phyloP scores from a whole-genome alignment of 2,797 vertebrate species.

The Enteromius thamalakanensis region DNA sequence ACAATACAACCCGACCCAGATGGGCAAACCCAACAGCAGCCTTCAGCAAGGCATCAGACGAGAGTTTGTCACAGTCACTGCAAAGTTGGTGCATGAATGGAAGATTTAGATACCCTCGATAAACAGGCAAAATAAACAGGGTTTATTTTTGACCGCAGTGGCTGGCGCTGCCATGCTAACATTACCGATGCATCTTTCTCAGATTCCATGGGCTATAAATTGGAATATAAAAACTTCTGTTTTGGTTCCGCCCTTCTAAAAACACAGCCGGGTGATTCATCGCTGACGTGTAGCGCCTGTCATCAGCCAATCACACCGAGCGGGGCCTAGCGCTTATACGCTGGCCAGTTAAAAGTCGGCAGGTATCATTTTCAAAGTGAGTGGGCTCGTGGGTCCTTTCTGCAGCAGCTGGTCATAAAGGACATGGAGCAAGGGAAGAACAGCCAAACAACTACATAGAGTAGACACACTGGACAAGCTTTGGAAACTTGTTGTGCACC shows the following conservation, averaged over 20 bases:
- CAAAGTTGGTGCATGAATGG: slow-evolving; percentile 23
- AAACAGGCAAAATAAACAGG: slow-evolving; percentile 38
- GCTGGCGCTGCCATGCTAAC: slow-evolving; percentile 46
- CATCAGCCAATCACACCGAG: slow-evolving; percentile 40
- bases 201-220: slow-evolving; percentile 63
- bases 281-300: slow-evolving; percentile 47
- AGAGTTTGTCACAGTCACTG: slow-evolving; percentile 25
- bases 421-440: neutral
- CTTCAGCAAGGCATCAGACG: slow-evolving; percentile 29
- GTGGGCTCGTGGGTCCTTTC: neutral
- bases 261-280: slow-evolving; percentile 58
- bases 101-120: slow-evolving; percentile 20
- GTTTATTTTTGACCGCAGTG: slow-evolving; percentile 19
- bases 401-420: slow-evolving; percentile 31
- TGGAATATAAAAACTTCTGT: slow-evolving; percentile 49
- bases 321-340: slow-evolving; percentile 21
- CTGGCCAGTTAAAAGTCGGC: slow-evolving; percentile 28
- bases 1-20: slow-evolving; percentile 39
- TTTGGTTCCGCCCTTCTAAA: slow-evolving; percentile 60
- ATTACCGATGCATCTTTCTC: slow-evolving; percentile 48
- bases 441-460: slow-evolving; percentile 11
- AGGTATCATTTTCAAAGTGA: slow-evolving; percentile 47
- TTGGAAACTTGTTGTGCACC: slow-evolving; percentile 1
- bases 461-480: neutral
- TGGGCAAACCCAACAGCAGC: slow-evolving; percentile 26